These are phyloP conservation scores for Sciaenops ocellatus DNA, from an alignment of 2,797 vertebrate genomes.

Conservation along the genomic window DNA sequence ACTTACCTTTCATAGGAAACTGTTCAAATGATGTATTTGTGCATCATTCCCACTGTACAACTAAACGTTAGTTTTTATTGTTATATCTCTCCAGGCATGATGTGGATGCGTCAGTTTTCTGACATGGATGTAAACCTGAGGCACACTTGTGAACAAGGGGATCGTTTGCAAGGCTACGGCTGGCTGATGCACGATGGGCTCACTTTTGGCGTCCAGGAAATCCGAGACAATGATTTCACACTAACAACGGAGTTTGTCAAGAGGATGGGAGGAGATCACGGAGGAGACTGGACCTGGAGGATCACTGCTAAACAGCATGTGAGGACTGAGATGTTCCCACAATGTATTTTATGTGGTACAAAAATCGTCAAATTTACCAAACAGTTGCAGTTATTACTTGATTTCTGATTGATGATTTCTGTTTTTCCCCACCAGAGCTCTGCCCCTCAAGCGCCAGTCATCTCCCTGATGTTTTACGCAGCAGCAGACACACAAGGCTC, in stretches of 20 bases:
- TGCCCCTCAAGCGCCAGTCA: conserved; percentile 77
- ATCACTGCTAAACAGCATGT: conserved; percentile 91
- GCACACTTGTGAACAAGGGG: conserved; percentile 94
- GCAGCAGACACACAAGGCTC: conserved; percentile 91
- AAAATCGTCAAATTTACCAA: background rate
- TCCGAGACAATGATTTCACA: conserved; percentile 87
- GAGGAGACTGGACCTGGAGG: conserved; percentile 98
- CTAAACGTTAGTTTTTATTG: background rate
- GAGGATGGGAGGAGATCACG: conserved; percentile 90
- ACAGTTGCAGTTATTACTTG: background rate
- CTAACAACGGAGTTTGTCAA: conserved; percentile 95
- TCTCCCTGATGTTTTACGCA: conserved; percentile 95
- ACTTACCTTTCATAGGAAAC: conserved; percentile 13
- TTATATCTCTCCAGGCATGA: conserved; percentile 85
- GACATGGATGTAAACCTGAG: conserved; percentile 86
- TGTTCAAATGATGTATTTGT: background rate
- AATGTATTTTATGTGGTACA: background rate
- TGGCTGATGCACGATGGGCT: conserved; percentile 96
- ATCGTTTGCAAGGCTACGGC: conserved; percentile 89
- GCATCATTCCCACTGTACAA: background rate
- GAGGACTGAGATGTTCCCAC: conserved; percentile 68
- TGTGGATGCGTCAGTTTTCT: conserved; percentile 93
- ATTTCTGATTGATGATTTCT: no score
- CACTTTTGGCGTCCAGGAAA: conserved; percentile 93
- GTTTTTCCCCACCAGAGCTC: conserved; percentile 74